Evolutionary conservation across 2,113 vertebrate species (phyloP), one percentile per base, ranked within the genome.

Genomic region (Mungos mungo): DNA sequence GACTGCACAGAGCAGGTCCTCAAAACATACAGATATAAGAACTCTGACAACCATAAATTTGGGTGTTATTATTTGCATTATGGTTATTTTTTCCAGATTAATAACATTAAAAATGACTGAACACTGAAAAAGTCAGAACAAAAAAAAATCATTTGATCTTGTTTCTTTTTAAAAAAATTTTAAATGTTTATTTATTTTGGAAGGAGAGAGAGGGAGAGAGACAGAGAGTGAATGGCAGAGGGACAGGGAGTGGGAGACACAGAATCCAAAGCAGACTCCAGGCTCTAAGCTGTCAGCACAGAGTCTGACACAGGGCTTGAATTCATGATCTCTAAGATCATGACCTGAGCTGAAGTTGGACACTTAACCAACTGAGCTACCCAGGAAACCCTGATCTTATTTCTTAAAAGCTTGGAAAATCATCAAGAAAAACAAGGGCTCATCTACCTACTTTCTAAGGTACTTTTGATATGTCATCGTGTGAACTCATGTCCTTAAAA

Each of bases 331-430:
- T 60, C 7, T 60, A 21, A 60, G 57, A 60, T 60, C 21, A 21
- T 60, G 57, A 60, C 21, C 57, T 60, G 57, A 60, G 57, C 57
- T 23, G 57, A 60, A 60, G 57, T 60, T 7, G 2, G 57, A 23
- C 8, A 0, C 57, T 60, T 60, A 60, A 60, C 57, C 0, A 21
- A 60, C 57, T 60, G 21, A 60, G 57, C 57, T 7, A 23, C 57
- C 57, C 57, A 60, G 57, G 57, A 21, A 7, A 19, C 57, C 7
- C 8, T 38, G 19, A 80, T 47, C 0, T 21, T 60, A 45, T 71
- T 82, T 97, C 95, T 35, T 2, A 86, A 90, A 83, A n/a, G 38
- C 15, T 89, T 96, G 21, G 50, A 82, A 98, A 93, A 84, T 41
- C 31, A 90, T 19, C 50, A 45, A 93, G 27, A 71, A 81, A 96